These are phyloP conservation scores for Melanaphis sacchari DNA, from an alignment of 1,140 invertebrate genomes.

Conservation along the genomic window DNA sequence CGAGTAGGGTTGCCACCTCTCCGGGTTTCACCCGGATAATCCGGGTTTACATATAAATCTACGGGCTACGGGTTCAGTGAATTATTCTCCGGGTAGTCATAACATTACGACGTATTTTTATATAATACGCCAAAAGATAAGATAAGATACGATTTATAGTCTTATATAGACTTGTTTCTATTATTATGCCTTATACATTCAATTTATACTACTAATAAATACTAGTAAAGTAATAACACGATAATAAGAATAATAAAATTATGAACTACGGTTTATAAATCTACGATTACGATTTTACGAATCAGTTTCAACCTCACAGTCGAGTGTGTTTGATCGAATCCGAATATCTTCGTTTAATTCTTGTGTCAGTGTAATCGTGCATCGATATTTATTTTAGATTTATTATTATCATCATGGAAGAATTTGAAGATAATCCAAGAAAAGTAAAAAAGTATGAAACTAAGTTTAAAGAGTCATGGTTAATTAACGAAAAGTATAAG, in stretches of 20 bases:
- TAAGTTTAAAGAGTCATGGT: not conserved
- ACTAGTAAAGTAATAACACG: not conserved
- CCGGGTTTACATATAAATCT: slow-evolving; percentile 14
- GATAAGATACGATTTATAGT: slow-evolving; percentile 7
- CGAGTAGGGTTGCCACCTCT: not conserved
- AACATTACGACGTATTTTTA: not conserved
- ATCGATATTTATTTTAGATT: slow-evolving; percentile 7
- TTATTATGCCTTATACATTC: too few relatives aligned
- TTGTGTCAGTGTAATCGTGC: not conserved
- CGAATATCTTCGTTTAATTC: not conserved
- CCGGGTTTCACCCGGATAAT: slow-evolving; percentile 20
- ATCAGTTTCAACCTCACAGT: slow-evolving; percentile 6
- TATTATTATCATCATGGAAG: slow-evolving; percentile 17
- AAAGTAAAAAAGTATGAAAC: not conserved
- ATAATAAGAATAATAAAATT: slow-evolving; percentile 17
- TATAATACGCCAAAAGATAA: not conserved
- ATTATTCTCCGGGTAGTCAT: slow-evolving; percentile 1
- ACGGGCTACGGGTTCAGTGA: slow-evolving; percentile 12
- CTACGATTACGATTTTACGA: not conserved
- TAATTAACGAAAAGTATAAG: not conserved
- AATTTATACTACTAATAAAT: too few relatives aligned
- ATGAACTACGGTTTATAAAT: not conserved
- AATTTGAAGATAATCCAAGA: slow-evolving; percentile 25
- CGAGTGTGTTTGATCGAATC: not conserved
- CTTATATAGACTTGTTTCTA: not conserved